phyloP scores from a whole-genome alignment of 2,113 vertebrate species.

The Pica pica region DNA sequence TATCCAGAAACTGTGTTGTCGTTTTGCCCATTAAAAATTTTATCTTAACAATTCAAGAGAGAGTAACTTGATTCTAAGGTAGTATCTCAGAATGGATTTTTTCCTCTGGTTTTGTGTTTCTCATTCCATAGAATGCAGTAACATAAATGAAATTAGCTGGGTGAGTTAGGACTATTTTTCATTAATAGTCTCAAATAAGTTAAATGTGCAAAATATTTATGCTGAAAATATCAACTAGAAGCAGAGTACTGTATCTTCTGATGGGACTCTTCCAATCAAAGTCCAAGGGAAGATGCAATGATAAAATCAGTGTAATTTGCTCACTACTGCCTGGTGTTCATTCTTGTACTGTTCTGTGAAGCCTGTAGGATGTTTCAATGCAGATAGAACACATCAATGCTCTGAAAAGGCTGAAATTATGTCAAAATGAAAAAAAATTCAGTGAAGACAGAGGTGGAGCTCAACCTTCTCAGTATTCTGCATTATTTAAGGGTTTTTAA shows the following conservation, averaged over 20 bases:
- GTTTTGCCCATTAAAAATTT: not conserved
- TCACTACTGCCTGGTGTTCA: not conserved
- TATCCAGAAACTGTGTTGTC: not conserved
- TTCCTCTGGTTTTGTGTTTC: not conserved
- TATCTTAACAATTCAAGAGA: not conserved
- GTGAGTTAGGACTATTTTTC: not conserved
- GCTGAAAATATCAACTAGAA: not conserved
- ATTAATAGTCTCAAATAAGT: not conserved
- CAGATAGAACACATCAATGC: not conserved
- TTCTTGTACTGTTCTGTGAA: not conserved
- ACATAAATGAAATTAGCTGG: not conserved
- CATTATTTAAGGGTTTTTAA: not conserved
- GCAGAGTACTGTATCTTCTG: not conserved
- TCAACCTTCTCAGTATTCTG: not conserved
- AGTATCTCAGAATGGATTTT: not conserved
- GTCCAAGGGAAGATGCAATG: not conserved
- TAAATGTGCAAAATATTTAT: not conserved
- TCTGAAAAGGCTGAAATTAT: not conserved
- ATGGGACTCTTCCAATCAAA: not conserved
- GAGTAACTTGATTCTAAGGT: not conserved
- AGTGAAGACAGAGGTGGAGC: not conserved
- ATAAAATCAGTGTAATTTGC: not conserved
- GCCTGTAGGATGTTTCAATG: not conserved
- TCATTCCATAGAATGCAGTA: not conserved
- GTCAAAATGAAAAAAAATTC: not conserved